Evolutionary conservation across 2,113 vertebrate species (phyloP).

Genomic region (Lethenteron reissneri): DNA sequence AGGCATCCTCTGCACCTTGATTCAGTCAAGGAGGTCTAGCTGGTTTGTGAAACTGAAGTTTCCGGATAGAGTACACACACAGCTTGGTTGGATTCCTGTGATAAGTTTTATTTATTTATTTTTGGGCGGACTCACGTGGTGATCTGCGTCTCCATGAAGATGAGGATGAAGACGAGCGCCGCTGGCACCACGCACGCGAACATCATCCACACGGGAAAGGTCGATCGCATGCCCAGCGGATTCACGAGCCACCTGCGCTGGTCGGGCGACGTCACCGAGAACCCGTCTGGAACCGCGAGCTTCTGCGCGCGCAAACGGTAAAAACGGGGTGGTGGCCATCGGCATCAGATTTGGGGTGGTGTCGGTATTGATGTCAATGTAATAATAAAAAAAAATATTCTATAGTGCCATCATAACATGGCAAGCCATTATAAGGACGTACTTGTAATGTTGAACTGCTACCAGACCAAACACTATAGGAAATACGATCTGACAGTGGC

Average conservation of each 20-base stretch:
- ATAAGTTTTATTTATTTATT: neutral
- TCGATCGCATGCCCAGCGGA: conserved; percentile 33
- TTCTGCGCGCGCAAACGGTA: conserved; percentile 28
- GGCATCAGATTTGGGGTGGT: too few species aligned
- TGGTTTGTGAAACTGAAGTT: neutral
- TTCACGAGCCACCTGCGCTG: conserved; percentile 77
- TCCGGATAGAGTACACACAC: neutral
- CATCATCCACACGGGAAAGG: conserved; percentile 95
- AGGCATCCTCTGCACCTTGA: too few species aligned
- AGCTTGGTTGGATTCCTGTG: neutral
- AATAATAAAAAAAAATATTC: too few species aligned
- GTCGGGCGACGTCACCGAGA: conserved; percentile 50
- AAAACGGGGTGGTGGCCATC: too few species aligned
- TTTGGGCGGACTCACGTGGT: conserved; percentile 55
- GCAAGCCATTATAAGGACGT: too few species aligned
- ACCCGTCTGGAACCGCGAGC: conserved; percentile 57
- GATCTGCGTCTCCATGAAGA: conserved; percentile 98
- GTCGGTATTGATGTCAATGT: too few species aligned
- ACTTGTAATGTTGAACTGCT: too few species aligned
- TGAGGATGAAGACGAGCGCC: conserved; percentile 79
- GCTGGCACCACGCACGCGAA: conserved; percentile 63
- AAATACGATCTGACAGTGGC: too few species aligned
- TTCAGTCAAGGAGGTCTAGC: too few species aligned
- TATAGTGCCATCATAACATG: too few species aligned
- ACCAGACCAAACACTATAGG: too few species aligned